Conservation (phyloP, 2,888 invertebrate genomes). For the Folsomia manolachei region DNA sequence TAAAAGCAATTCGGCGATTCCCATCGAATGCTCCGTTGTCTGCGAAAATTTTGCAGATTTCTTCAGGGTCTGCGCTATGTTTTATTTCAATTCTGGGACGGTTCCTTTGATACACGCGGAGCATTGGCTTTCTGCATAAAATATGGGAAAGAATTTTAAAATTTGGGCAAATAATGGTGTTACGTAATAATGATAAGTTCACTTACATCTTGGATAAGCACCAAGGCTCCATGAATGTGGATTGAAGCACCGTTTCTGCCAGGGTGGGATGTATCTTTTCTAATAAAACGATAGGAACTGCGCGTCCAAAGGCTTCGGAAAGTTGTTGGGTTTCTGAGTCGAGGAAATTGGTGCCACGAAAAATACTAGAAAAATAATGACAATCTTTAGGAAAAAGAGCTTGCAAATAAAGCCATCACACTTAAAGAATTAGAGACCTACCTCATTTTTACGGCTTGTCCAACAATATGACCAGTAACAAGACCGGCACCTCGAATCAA, state of each 20-base stretch:
- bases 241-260: conserved; percentile 39
- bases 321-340: conserved; percentile 38
- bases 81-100: conserved; percentile 31
- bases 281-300: conserved; percentile 37
- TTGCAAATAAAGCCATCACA: no score
- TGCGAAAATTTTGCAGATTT: conserved; percentile 31
- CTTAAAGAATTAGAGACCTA: no score
- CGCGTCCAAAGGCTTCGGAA: conserved; percentile 37
- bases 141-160: no score
- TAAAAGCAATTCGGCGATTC: conserved; percentile 32
- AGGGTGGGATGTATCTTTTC: conserved; percentile 37
- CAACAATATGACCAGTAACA: conserved; percentile 40
- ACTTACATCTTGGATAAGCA: conserved; percentile 32
- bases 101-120: conserved; percentile 34
- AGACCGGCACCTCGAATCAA: conserved; percentile 35
- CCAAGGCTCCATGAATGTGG: conserved; percentile 38
- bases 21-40: conserved; percentile 36
- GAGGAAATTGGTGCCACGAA: conserved; percentile 25
- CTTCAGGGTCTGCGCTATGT: conserved; percentile 37
- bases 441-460: conserved; percentile 39
- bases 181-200: no score
- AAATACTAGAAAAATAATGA: no score
- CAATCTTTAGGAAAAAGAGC: no score
- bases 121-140: conserved; percentile 34
- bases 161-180: no score